These are phyloP conservation scores for Diplodus puntazzo DNA, from an alignment of 2,797 vertebrate species.

Conservation along the genomic window DNA sequence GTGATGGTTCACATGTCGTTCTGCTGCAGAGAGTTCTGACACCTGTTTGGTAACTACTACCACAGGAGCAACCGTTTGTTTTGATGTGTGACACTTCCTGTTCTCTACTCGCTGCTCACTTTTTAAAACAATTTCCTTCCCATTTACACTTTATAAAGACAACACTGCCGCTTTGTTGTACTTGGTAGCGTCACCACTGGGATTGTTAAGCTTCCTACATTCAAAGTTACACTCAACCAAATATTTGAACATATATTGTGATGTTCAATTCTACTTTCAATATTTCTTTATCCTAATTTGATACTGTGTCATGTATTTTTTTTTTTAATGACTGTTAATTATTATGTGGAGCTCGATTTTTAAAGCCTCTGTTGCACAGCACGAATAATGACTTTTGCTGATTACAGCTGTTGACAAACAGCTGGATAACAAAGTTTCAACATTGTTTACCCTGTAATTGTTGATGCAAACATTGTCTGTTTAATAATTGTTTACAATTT, in stretches of 20 bases:
- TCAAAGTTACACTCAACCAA: slow-evolving; percentile 29
- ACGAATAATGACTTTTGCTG: slow-evolving; percentile 13
- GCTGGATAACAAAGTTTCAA: slow-evolving; percentile 17
- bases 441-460: slow-evolving; percentile 52
- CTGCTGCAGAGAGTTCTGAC: slow-evolving; percentile 32
- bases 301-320: neutral
- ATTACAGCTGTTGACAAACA: slow-evolving; percentile 1
- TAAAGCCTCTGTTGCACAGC: slow-evolving; percentile 19
- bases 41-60: slow-evolving; percentile 25
- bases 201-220: slow-evolving; percentile 10
- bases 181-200: slow-evolving; percentile 3
- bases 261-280: slow-evolving; percentile 33
- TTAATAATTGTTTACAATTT: slow-evolving; percentile 57
- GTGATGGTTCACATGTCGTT: slow-evolving; percentile 6
- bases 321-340: slow-evolving; percentile 25
- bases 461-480: slow-evolving; percentile 42
- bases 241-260: slow-evolving; percentile 21
- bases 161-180: slow-evolving; percentile 11
- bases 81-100: slow-evolving; percentile 21
- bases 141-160: neutral
- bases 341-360: slow-evolving; percentile 10
- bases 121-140: neutral
- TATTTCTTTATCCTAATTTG: slow-evolving; percentile 35
- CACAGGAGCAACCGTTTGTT: slow-evolving; percentile 21
- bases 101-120: neutral